phyloP scores from a whole-genome alignment of 2,888 invertebrate species.

The Enchytraeus crypticus region DNA sequence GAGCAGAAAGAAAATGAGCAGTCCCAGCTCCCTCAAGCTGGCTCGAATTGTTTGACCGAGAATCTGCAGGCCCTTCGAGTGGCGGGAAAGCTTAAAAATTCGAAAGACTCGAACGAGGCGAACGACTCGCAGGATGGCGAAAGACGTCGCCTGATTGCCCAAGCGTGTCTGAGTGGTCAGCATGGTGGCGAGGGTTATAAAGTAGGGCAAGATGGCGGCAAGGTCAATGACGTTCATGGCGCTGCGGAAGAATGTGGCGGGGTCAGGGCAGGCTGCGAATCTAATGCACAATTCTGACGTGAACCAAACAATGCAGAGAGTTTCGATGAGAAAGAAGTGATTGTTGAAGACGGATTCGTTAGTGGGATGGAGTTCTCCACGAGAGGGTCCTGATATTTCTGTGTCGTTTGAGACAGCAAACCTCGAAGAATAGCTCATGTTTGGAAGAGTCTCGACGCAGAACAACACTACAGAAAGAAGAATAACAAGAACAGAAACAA shows the following conservation, averaged over 20 bases:
- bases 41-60: slow-evolving; percentile 96
- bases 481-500: slow-evolving; percentile 97
- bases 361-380: too few species aligned
- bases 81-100: slow-evolving; percentile 98
- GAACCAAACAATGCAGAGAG: slow-evolving; percentile 98
- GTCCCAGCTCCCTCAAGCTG: slow-evolving; percentile 96
- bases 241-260: slow-evolving; percentile 97
- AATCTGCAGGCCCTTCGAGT: slow-evolving; percentile 98
- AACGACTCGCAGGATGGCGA: slow-evolving; percentile 94
- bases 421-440: slow-evolving; percentile 99
- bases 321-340: slow-evolving; percentile 98
- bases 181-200: slow-evolving; percentile 96
- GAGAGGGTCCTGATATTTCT: slow-evolving; percentile 35
- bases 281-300: slow-evolving; percentile 88
- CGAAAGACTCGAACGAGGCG: slow-evolving; percentile 98
- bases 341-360: slow-evolving; percentile 71
- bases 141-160: slow-evolving; percentile 58
- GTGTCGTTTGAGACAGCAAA: too few species aligned
- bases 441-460: slow-evolving; percentile 97
- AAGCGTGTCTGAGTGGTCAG: slow-evolving; percentile 74
- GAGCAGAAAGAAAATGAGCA: slow-evolving; percentile 99
- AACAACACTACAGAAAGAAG: slow-evolving; percentile 97
- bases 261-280: slow-evolving; percentile 96
- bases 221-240: slow-evolving; percentile 99
- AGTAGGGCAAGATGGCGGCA: slow-evolving; percentile 98